Percentiles rank a stretch among this genome's conserved stretches.
phyloP scores from a whole-genome alignment of 2,113 vertebrate genomes.

The Hippocampus abdominalis region DNA sequence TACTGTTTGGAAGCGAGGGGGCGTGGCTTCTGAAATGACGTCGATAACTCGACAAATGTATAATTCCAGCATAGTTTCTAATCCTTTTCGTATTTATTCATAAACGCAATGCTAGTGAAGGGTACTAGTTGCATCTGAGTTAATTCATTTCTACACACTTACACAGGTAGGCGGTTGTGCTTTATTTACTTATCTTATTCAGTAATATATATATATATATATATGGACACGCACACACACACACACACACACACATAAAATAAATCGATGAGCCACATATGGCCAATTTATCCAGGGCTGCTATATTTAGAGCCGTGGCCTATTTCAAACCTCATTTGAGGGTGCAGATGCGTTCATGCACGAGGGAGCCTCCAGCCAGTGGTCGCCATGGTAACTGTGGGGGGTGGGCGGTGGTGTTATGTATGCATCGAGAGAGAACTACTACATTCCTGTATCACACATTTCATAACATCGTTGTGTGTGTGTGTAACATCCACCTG shows the following conservation, averaged over 20 bases:
- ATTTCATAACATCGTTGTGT: constrained; percentile 3
- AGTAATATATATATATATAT: too few relatives aligned
- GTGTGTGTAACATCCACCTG: neutral
- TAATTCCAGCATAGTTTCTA: too few relatives aligned
- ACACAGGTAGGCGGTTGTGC: neutral
- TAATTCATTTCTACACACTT: too few relatives aligned
- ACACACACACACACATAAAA: too few relatives aligned
- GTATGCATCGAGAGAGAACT: neutral
- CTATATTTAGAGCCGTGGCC: neutral
- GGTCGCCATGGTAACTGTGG: neutral
- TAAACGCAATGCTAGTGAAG: too few relatives aligned
- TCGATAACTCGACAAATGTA: too few relatives aligned
- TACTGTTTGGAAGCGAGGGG: too few relatives aligned
- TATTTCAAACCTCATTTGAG: neutral
- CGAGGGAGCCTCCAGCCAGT: neutral
- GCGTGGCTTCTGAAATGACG: too few relatives aligned
- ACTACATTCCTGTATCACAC: neutral
- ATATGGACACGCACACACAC: too few relatives aligned
- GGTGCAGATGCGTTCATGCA: neutral
- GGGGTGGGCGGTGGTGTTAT: neutral
- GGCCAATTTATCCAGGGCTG: too few relatives aligned
- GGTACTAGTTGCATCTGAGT: too few relatives aligned
- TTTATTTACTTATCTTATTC: neutral
- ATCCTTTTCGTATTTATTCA: too few relatives aligned
- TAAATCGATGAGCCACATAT: neutral